These are phyloP conservation scores for Geophilus truncorum DNA, from an alignment of 2,888 invertebrate genomes.

Conservation along the genomic window DNA sequence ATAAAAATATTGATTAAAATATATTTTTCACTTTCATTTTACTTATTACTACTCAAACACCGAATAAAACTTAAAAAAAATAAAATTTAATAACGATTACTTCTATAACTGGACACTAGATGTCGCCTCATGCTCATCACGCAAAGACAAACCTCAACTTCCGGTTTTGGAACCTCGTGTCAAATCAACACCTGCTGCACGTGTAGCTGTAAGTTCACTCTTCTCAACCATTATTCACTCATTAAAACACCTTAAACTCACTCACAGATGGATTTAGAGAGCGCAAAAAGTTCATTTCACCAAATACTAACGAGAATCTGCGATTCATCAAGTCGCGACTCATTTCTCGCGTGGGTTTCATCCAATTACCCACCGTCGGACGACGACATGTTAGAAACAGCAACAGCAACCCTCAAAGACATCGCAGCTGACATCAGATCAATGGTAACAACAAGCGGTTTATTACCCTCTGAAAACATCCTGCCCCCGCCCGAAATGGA, in stretches of 20 bases:
- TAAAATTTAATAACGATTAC: too few relatives aligned
- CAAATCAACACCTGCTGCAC: too few relatives aligned
- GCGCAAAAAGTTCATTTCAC: background rate
- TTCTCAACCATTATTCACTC: background rate
- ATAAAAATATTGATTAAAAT: too few relatives aligned
- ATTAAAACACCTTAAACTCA: background rate
- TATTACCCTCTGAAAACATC: background rate
- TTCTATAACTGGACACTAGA: too few relatives aligned
- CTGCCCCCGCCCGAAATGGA: slow-evolving; percentile 40
- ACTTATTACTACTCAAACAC: too few relatives aligned
- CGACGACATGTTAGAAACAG: background rate
- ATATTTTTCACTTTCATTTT: too few relatives aligned
- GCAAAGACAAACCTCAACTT: too few relatives aligned
- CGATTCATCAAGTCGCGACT: background rate
- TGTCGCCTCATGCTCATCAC: too few relatives aligned
- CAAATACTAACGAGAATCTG: background rate
- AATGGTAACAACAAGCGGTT: background rate
- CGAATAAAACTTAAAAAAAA: too few relatives aligned
- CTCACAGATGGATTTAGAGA: background rate
- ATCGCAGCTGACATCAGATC: background rate
- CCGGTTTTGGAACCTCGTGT: too few relatives aligned
- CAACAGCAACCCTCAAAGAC: background rate
- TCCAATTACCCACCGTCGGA: background rate
- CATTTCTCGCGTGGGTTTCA: background rate
- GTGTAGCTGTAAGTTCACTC: too few relatives aligned